Evolutionary conservation across 2,797 vertebrate species (phyloP), one percentile per base, ranked within the genome.

Genomic region (Momotus momota): DNA sequence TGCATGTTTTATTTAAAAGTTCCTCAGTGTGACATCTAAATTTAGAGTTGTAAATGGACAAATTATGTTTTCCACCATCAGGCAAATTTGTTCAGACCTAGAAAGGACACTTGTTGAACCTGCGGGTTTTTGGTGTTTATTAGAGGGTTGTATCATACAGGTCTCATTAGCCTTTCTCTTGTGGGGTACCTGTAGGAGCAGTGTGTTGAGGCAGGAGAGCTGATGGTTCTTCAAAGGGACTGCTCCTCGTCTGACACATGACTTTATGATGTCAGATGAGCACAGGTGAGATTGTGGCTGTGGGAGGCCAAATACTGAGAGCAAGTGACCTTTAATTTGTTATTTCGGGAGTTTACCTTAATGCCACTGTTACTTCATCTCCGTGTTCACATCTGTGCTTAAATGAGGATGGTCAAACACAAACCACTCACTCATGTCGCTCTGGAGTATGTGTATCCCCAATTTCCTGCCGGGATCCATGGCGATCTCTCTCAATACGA

Each of bases 241-340:
- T 26, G 26, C 22, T 78, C 25, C 65, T 74, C 33, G 41, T 57
- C 52, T 38, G 6, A 35, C 38, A 7, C 7, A 2, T 52, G 33
- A 15, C n/a, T 12, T 55, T 23, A 33, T 7, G 25, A 8, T 41
- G 14, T 26, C 57, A 26, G 14, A 17, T 22, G 40, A 46, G 19
- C 22, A 46, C 14, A 8, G 51, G 10, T 55, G 46, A 70, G 19
- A 16, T 14, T 40, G 54, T 65, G 62, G 23, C 54, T n/a, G 43
- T 25, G 7, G 1, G 4, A 18, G 23, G 9, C 6, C 22, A 54
- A 54, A n/a, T 21, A 5, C 2, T 2, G 33, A 41, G 23, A 31
- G 10, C 0, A 0, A 20, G 41, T 49, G 35, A n/a, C 69, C 38
- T 55, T 40, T 46, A 16, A 35, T 66, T 86, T 12, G 17, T 54